These are phyloP conservation scores for Elachura formosa DNA, from an alignment of 2,113 vertebrate genomes.

Conservation along the genomic window DNA sequence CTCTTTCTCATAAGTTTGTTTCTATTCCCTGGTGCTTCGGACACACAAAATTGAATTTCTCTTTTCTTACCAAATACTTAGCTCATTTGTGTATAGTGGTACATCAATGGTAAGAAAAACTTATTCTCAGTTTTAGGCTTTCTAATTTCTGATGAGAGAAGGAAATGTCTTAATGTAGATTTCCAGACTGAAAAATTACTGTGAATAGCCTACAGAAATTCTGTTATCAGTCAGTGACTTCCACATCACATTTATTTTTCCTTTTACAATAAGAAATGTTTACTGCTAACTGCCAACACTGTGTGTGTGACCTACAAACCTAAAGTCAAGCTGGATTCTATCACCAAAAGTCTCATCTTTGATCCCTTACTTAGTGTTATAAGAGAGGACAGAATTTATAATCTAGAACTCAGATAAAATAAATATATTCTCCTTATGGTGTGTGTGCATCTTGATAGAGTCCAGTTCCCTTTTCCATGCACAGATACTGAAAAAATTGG, in stretches of 20 bases:
- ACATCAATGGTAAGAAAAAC: neutral
- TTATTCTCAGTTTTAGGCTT: neutral
- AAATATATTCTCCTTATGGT: neutral
- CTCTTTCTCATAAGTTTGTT: neutral
- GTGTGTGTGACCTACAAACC: neutral
- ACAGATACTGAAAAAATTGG: neutral
- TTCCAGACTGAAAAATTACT: constrained; percentile 2
- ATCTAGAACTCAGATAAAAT: neutral
- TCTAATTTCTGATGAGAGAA: neutral
- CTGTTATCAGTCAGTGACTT: neutral
- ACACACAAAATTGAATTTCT: neutral
- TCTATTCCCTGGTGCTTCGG: neutral
- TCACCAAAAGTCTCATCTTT: neutral
- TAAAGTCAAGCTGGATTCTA: neutral
- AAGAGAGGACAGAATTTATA: neutral
- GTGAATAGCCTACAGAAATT: neutral
- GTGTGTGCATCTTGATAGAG: neutral
- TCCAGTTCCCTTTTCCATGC: neutral
- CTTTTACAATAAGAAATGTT: neutral
- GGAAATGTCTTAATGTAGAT: neutral
- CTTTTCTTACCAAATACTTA: neutral
- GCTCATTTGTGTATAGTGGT: neutral
- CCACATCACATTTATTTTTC: neutral
- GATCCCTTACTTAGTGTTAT: neutral
- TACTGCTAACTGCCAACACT: neutral